phyloP scores from a whole-genome alignment of 2,797 vertebrate genomes.

The Sarcoramphus papa region DNA sequence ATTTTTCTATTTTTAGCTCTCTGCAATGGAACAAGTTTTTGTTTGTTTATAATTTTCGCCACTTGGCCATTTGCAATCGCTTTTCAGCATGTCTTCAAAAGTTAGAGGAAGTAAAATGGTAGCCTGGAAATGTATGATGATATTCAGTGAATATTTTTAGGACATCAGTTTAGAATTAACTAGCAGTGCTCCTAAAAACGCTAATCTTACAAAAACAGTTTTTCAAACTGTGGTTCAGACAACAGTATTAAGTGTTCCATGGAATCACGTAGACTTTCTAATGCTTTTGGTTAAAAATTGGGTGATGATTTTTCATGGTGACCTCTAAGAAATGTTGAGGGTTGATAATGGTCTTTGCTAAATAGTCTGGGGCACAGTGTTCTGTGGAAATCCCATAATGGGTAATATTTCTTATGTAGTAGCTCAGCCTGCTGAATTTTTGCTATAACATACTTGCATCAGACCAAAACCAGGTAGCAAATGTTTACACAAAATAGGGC shows the following conservation, averaged over 20 bases:
- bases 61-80: not conserved
- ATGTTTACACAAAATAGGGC: not conserved
- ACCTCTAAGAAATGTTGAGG: not conserved
- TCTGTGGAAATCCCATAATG: not conserved
- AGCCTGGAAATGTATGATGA: not conserved
- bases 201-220: not conserved
- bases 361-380: not conserved
- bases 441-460: not conserved
- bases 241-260: not conserved
- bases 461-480: not conserved
- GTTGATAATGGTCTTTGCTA: not conserved
- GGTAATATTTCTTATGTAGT: not conserved
- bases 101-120: not conserved
- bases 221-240: not conserved
- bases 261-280: fast-evolving
- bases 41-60: not conserved
- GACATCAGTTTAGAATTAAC: not conserved
- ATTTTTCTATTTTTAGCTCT: not conserved
- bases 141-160: not conserved
- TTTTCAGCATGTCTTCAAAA: not conserved
- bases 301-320: not conserved
- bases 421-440: not conserved
- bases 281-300: not conserved
- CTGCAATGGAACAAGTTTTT: not conserved
- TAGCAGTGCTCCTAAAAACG: not conserved